Base-by-base conservation (phyloP, 1,140 invertebrate genomes). In the Cydia splendana region DNA sequence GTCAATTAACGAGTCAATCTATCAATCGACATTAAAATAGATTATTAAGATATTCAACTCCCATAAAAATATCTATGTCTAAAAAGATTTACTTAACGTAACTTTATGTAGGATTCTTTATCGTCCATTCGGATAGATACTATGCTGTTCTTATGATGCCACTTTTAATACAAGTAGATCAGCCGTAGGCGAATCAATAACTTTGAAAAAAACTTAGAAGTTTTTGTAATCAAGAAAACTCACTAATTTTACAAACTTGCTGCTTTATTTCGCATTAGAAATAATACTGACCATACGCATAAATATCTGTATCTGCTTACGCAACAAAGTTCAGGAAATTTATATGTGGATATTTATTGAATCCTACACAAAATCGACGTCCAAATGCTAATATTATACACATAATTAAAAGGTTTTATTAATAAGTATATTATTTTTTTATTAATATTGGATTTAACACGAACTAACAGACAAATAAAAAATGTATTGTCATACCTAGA, bases 1-100 rank as follows among this genome's bases (percentile, higher is more conserved):
- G 91, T 93, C 91, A 93, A 93, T 93, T 93, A 93, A 84, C 80
- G 76, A 81, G 90, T 93, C 91, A 93, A 93, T 93, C 82, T 83
- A 84, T 89, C 87, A 81, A 65, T 76, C 75, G 69, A 79, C 73
- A 79, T 45, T 74, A 78, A 74, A 76, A 74, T 79, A 78, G 20
- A 75, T 75, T 2, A 30, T 71, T 71, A 71, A 71, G 34, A 12
- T 71, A 71, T 45, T 71, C 67, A 71, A 42, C n/a, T 42, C 34
- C 67, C 67, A 18, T 20, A 18, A 42, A 67, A 15, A 69, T 34
- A 15, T 7, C 38, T 69, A 71, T 71, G 67, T 71, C 67, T 71
- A 71, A 18, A 15, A 34, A 34, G n/a, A 69, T 7, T 53, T 34
- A 34, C 34, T 34, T 74, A 53, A 53, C 48, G 73, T 51, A n/a